Percentiles rank a stretch among this genome's conserved stretches.
phyloP scores from a whole-genome alignment of 2,113 vertebrate species.

The Mormyrus lacerda region DNA sequence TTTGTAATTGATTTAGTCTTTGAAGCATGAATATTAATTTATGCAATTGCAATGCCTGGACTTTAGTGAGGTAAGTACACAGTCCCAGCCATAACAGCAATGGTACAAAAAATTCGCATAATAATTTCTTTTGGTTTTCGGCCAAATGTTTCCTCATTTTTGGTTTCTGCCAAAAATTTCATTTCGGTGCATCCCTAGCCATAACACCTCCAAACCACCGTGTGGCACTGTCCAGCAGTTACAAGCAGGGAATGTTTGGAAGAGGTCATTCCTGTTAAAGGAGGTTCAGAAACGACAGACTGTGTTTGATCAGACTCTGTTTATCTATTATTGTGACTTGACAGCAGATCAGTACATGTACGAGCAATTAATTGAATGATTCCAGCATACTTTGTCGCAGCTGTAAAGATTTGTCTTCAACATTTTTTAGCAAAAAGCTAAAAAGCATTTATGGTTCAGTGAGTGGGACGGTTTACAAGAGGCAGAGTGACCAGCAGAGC shows the following conservation, averaged over 20 bases:
- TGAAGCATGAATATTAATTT: too few relatives aligned
- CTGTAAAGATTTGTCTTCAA: background rate
- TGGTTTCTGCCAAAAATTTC: too few relatives aligned
- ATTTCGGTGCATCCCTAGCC: too few relatives aligned
- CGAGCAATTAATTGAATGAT: background rate
- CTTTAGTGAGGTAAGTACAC: too few relatives aligned
- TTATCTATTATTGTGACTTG: background rate
- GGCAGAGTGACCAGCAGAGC: background rate
- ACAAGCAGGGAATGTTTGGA: background rate
- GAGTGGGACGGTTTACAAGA: background rate
- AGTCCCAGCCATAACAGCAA: too few relatives aligned
- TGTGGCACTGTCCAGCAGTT: background rate
- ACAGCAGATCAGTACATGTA: background rate
- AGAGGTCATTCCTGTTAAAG: background rate
- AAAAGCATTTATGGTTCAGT: background rate
- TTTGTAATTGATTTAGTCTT: too few relatives aligned
- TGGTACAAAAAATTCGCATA: too few relatives aligned
- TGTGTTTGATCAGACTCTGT: background rate
- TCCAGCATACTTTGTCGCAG: background rate
- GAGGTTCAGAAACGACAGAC: background rate
- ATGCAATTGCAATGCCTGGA: too few relatives aligned
- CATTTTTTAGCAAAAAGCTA: background rate
- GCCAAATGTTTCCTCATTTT: too few relatives aligned
- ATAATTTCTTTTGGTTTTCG: too few relatives aligned
- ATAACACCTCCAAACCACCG: background rate